These are phyloP conservation scores for Styela clava DNA, from an alignment of 23 tunicate species.

Conservation along the genomic window DNA sequence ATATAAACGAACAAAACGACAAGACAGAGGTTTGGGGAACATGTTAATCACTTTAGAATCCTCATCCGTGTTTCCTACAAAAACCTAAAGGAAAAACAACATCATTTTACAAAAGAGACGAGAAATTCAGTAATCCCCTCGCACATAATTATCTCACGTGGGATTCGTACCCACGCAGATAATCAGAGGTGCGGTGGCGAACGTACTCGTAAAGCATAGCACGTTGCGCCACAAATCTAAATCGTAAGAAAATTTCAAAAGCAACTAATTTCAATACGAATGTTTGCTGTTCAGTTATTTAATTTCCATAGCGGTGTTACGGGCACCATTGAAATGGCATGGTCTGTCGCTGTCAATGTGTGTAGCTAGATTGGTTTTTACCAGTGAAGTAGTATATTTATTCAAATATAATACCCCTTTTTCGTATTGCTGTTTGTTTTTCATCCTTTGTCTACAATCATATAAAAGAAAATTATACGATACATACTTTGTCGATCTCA, in stretches of 20 bases:
- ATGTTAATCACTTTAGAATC: neutral
- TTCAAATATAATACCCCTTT: no score
- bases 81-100: neutral
- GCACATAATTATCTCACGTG: neutral
- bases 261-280: no score
- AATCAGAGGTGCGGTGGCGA: neutral
- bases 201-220: no score
- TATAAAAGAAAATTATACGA: neutral
- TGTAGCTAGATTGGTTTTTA: neutral
- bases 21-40: neutral
- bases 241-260: no score
- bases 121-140: neutral
- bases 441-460: neutral
- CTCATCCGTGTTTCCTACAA: neutral
- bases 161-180: no score
- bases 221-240: no score
- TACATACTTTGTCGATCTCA: neutral
- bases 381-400: neutral
- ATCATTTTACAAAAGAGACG: neutral
- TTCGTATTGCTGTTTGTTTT: neutral
- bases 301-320: no score
- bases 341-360: no score
- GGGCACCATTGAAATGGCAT: no score
- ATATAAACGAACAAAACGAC: neutral
- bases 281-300: no score